Percentiles rank a stretch among this genome's conserved stretches.
Conservation (phyloP, 2,888 invertebrate species). For the Neocrepidodera transversa region DNA sequence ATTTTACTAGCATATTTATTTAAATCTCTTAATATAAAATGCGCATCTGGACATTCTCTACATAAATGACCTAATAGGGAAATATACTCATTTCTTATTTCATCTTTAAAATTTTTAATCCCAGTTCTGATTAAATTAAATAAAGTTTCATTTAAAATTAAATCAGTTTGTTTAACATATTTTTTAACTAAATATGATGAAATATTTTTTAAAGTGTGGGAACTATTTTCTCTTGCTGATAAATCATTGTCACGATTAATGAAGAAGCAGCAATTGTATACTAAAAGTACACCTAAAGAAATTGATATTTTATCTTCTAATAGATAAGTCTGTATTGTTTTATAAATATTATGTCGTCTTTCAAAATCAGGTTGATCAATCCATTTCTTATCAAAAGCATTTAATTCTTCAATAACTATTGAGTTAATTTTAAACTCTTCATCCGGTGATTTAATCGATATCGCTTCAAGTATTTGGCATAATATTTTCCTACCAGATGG, state of each 20-base stretch:
- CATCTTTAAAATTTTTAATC: conserved; percentile 74
- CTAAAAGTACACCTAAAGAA: conserved; percentile 73
- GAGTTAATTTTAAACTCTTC: conserved; percentile 59
- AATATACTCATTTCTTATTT: conserved; percentile 80
- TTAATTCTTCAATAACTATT: conserved; percentile 71
- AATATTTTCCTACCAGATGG: conserved; percentile 74
- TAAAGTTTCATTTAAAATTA: conserved; percentile 77
- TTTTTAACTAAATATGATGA: conserved; percentile 69
- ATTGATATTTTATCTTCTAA: conserved; percentile 65
- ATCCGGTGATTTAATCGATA: conserved; percentile 64
- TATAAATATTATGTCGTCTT: conserved; percentile 79
- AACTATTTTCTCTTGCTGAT: conserved; percentile 80
- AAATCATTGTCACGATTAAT: conserved; percentile 82
- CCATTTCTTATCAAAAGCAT: conserved; percentile 86
- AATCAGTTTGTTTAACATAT: conserved; percentile 67
- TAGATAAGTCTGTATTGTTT: conserved; percentile 67
- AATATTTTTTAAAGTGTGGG: conserved; percentile 75
- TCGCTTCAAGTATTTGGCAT: conserved; percentile 67
- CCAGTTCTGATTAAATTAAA: conserved; percentile 75
- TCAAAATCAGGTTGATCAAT: conserved; percentile 95
- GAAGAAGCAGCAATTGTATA: conserved; percentile 83
- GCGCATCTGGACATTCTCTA: conserved; percentile 73
- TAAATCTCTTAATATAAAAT: conserved; percentile 76
- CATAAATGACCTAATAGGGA: conserved; percentile 78
- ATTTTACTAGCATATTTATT: conserved; percentile 70